Evolutionary conservation across 2,888 invertebrate species (phyloP), one percentile per base, ranked within the genome.

Genomic region (Andrena camellia): DNA sequence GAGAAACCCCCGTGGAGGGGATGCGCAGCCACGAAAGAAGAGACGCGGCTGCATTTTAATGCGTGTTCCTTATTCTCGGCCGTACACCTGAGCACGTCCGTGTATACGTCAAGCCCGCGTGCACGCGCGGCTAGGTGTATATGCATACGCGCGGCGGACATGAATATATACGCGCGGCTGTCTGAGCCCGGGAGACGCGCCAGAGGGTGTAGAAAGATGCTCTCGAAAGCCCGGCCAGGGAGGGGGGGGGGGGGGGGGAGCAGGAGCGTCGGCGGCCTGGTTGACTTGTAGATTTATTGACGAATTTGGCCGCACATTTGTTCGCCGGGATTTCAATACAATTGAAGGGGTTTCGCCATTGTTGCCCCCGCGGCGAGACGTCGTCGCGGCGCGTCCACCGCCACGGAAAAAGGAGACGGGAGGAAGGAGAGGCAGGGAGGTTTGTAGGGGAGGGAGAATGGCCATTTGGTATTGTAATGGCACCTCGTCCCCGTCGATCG

Each of bases 251-350:
- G 74, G 57, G 54, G 77, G 60, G 66, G 69, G 69, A 60, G 33
- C 42, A 50, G 54, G 62, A 69, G 81, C 69, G 60, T 57, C 62
- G 72, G 80, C 78, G 66, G 69, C 78, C 88, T 86, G 87, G 88
- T 90, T 90, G 90, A 91, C 92, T 91, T 89, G 91, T 89, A 92
- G 91, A 92, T 92, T 92, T 92, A 92, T 92, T 91, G 92, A 92
- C 90, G 92, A 92, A 92, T 92, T 92, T 92, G 89, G 90, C 87
- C 85, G 88, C 91, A 89, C 91, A 91, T 92, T 92, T 92, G 92
- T 92, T 92, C 90, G 80, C 80, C 79, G 74, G 88, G 89, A 92
- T 92, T 92, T 92, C 90, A 92, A 92, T 92, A 92, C 92, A 92
- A 92, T 92, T 90, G 91, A 91, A 91, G 90, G 70, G 89, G 82